These are phyloP conservation scores for Potorous gilbertii DNA, from an alignment of 2,797 vertebrate genomes.

Conservation along the genomic window DNA sequence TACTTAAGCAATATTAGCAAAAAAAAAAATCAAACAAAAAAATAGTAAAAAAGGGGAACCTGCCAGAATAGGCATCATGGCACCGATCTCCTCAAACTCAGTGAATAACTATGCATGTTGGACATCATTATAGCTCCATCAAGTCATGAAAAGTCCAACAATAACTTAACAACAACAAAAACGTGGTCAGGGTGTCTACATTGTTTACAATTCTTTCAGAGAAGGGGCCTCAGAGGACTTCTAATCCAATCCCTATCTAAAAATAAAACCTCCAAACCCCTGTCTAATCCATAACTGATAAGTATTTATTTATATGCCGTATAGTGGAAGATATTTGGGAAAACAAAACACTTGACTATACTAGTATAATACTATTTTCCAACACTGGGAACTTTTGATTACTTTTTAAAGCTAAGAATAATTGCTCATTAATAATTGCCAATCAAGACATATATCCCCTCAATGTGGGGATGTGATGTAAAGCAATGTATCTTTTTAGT, in stretches of 20 bases:
- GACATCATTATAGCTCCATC: neutral
- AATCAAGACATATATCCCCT: neutral
- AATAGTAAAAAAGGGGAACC: neutral
- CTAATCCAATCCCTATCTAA: neutral
- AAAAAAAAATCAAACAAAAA: neutral
- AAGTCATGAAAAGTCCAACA: neutral
- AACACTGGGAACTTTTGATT: neutral
- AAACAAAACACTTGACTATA: neutral
- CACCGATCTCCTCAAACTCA: neutral
- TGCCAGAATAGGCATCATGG: neutral
- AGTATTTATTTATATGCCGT: neutral
- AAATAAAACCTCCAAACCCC: neutral
- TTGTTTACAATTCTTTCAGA: neutral
- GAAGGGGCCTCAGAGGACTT: neutral
- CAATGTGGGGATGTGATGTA: constrained; percentile 19
- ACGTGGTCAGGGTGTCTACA: neutral
- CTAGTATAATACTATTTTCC: constrained; percentile 8
- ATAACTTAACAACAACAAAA: neutral
- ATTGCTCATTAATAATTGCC: constrained; percentile 8
- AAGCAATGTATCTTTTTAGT: constrained; percentile 30
- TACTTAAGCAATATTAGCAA: neutral
- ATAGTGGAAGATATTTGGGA: neutral
- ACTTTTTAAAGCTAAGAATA: constrained; percentile 32
- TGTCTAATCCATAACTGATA: neutral
- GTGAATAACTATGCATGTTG: neutral